Evolutionary conservation across 2,797 vertebrate genomes (phyloP), one percentile per base, ranked within the genome.

Genomic region (Philypnodon macrostomus): DNA sequence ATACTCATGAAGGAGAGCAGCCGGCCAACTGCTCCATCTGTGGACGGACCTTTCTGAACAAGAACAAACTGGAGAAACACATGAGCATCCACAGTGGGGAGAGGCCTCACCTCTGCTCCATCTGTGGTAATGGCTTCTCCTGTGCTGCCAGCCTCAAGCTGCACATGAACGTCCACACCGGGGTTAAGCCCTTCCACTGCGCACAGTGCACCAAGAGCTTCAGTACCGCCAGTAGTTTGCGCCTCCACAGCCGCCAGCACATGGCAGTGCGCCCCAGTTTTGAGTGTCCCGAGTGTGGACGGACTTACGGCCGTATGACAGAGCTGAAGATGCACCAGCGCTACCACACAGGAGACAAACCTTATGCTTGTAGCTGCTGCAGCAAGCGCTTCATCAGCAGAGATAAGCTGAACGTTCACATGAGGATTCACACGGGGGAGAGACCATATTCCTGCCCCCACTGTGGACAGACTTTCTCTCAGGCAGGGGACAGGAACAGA

Each of bases 91-190:
- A 93, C 73, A 88, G 87, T 0, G 87, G 89, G 1, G 85, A 88
- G 64, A 79, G 89, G 7, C 89, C 89, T 1, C 88, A 90, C 17
- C 81, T 87, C 15, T 91, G 89, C 51, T 58, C 86, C 12, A 64
- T 87, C 47, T 93, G 91, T 6, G 89, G 89, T 40, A 91, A 91
- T 53, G 88, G 90, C 39, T 92, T 92, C 75, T 52, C 88, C 1
- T 86, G 86, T 0, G 87, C 91, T 11, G 89, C 89, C 4, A 89
- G 89, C 78, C 85, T 93, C 27, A 90, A 87, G 50, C 71, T 89
- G 27, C 92, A 93, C 21, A 42, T 87, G 10, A 75, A 84, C 63
- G 85, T 90, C 15, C 92, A 93, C 70, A 84, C 80, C 0, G 84
- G 81, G 2, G 81, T 84, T 40, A 86, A 83, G 17, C 80, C 83